Base-by-base conservation (phyloP, 2,888 invertebrate species). In the Pyrochroa serraticornis region DNA sequence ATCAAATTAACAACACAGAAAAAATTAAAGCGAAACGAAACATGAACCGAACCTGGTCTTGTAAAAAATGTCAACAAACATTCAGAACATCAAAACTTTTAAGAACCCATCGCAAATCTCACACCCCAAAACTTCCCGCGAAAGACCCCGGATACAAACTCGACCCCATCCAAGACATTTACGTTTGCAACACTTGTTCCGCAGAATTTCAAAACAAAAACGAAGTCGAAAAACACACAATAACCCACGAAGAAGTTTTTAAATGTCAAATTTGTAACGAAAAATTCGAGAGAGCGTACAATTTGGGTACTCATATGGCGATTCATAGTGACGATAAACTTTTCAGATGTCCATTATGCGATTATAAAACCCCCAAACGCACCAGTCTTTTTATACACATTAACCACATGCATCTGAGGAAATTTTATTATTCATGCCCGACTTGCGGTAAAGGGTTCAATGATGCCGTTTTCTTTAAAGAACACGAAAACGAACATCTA, bases 231-330 rank as follows among this genome's bases (percentile, higher is more conserved):
- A 41, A 63, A 31, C 50, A 58, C 13, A 12, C 42, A 43, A 37
- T 63, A 56, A 50, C 49, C 41, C 35, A 66, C 46, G 50, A 53
- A 54, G 71, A 72, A 3, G 78, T 81, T 1, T 83, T 84, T 37
- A 80, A 82, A 47, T 85, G 85, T 58, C 82, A 82, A 48, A 63
- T 82, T 45, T 85, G 85, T 37, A 82, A 83, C 2, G 81, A 83
- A 54, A 77, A 82, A 5, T 85, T 83, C 63, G 68, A 71, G 10
- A 77, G 74, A 47, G 72, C 74, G 1, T 77, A 75, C 47, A 70
- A 73, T 0, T 75, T 73, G 12, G 73, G 72, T 44, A 73, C 73
- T 5, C 75, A 75, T 37, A 6, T 48, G 22, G 72, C 75, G 8
- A 61, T 71, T 45, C 77, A 77, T 51, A 75, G 75, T 31, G 73